Evolutionary conservation across 1,140 invertebrate genomes (phyloP).

Genomic region (Ganaspis sp.): DNA sequence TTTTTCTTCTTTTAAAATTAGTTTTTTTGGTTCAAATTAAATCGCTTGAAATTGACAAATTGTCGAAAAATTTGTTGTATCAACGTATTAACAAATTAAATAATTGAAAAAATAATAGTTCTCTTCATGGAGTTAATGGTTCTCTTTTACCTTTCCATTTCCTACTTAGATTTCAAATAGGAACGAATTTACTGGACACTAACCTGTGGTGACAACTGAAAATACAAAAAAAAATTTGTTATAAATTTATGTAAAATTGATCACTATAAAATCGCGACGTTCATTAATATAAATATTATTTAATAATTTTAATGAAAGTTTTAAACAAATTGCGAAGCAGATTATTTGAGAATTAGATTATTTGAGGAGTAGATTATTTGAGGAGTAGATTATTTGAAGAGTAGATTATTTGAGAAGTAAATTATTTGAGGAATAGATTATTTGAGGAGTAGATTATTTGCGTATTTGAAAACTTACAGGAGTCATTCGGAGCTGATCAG

Average conservation of each 20-base stretch:
- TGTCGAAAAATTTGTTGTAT: no score
- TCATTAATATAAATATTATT: no score
- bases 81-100: no score
- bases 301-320: slow-evolving; percentile 9
- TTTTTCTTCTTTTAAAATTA: no score
- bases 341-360: no score
- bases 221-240: slow-evolving; percentile 44
- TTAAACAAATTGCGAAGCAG: background rate
- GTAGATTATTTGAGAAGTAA: no score
- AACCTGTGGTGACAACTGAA: slow-evolving; percentile 61
- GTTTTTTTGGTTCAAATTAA: no score
- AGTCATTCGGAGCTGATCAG: slow-evolving; percentile 78
- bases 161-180: background rate
- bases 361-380: no score
- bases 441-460: background rate
- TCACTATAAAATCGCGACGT: no score
- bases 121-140: background rate
- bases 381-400: no score
- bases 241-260: slow-evolving; percentile 2
- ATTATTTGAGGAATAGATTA: background rate
- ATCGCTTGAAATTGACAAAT: no score
- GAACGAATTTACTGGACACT: slow-evolving; percentile 33
- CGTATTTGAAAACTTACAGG: slow-evolving; percentile 54
- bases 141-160: background rate
- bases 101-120: no score